These are phyloP conservation scores for Carcharodon carcharias DNA, from an alignment of 2,797 vertebrate species.

Conservation along the genomic window DNA sequence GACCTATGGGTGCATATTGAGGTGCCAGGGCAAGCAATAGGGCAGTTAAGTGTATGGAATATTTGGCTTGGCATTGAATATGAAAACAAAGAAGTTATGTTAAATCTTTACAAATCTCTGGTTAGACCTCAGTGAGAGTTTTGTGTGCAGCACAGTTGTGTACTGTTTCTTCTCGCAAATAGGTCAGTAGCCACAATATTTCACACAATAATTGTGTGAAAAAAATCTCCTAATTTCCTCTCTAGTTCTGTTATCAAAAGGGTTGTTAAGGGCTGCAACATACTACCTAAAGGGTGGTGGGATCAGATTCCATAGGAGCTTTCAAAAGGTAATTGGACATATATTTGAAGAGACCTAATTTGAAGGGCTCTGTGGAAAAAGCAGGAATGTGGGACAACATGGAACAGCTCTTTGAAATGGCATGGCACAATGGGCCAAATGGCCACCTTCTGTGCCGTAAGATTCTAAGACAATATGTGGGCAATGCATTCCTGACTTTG, in stretches of 20 bases:
- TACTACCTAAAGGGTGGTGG: background rate
- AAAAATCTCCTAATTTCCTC: background rate
- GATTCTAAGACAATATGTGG: background rate
- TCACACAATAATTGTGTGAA: background rate
- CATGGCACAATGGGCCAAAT: background rate
- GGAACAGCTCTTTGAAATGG: background rate
- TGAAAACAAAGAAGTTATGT: background rate
- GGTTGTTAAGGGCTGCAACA: background rate
- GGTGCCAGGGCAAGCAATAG: background rate
- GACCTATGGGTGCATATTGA: background rate
- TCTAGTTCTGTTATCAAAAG: background rate
- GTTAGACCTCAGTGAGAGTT: background rate
- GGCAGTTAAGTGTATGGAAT: background rate
- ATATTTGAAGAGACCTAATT: background rate
- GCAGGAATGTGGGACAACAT: background rate
- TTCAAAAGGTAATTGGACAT: background rate
- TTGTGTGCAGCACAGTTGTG: background rate
- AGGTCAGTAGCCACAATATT: background rate
- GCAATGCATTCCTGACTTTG: constrained; percentile 6
- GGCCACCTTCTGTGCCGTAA: background rate
- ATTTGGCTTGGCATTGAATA: background rate
- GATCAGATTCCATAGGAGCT: background rate
- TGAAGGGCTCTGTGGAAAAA: background rate
- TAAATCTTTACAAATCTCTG: background rate
- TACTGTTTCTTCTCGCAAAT: background rate